Conservation (phyloP, 2,797 vertebrate species). For the Pelobates cultripes region DNA sequence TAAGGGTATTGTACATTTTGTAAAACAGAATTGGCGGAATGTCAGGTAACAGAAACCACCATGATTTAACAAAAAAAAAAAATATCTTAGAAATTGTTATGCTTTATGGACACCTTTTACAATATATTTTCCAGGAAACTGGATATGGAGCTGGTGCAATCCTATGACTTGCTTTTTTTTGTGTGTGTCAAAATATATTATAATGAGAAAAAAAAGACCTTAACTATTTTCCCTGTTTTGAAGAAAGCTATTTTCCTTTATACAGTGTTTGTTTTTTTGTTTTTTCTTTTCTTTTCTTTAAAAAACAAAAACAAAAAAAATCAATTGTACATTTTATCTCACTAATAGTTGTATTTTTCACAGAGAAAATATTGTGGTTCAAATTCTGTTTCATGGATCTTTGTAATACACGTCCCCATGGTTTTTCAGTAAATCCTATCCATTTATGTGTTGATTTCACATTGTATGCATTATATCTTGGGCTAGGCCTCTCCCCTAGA, state of each 20-base stretch:
- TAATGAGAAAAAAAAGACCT: constrained; percentile 83
- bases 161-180: constrained; percentile 73
- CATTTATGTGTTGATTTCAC: constrained; percentile 83
- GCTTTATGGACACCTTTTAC: constrained; percentile 84
- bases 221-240: constrained; percentile 84
- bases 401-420: constrained; percentile 83
- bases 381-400: constrained; percentile 81
- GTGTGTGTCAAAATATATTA: constrained; percentile 85
- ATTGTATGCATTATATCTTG: constrained; percentile 80
- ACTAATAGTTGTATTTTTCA: constrained; percentile 97
- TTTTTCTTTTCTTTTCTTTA: constrained; percentile 64
- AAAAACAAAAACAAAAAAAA: constrained; percentile 58
- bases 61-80: constrained; percentile 59
- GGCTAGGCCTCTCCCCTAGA: constrained; percentile 71
- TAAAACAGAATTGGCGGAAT: constrained; percentile 79
- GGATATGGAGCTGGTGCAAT: constrained; percentile 84
- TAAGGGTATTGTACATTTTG: constrained; percentile 84
- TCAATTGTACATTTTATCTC: constrained; percentile 91
- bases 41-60: constrained; percentile 71
- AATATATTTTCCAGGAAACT: constrained; percentile 77
- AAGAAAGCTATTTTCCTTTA: constrained; percentile 85
- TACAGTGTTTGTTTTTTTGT: constrained; percentile 67
- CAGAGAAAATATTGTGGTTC: constrained; percentile 87
- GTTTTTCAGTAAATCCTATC: constrained; percentile 79
- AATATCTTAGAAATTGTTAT: constrained; percentile 72